Conservation (phyloP, 2,113 vertebrate genomes). For the Motacilla tschutschensis region DNA sequence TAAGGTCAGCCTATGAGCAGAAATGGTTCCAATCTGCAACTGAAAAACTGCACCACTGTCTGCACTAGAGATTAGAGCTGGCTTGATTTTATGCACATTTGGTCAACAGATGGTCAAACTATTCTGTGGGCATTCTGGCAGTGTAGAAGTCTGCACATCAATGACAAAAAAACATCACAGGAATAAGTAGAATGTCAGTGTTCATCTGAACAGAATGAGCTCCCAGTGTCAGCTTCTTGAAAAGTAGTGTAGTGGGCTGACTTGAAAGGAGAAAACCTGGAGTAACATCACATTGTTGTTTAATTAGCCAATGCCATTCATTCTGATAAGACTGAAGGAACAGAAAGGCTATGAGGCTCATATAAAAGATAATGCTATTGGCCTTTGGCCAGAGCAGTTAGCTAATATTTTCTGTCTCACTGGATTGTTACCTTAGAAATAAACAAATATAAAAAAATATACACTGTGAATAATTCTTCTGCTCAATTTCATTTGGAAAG, state of each 20-base stretch:
- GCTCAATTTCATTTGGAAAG: constrained; percentile 8
- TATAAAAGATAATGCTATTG: constrained; percentile 17
- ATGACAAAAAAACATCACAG: constrained; percentile 8
- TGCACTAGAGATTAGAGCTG: constrained; percentile 55
- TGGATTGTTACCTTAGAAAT: constrained; percentile 19
- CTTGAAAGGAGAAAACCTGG: constrained; percentile 20
- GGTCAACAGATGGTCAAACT: constrained; percentile 65
- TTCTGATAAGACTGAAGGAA: constrained; percentile 7
- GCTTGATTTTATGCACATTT: constrained; percentile 64
- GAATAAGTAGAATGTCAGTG: constrained; percentile 69
- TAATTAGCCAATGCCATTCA: constrained; percentile 4
- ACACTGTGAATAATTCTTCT: not conserved
- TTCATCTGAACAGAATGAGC: constrained; percentile 23
- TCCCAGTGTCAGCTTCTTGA: not conserved
- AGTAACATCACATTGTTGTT: not conserved
- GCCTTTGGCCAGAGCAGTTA: constrained; percentile 21
- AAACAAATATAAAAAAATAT: not conserved
- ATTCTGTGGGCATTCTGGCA: constrained; percentile 31
- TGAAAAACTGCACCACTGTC: constrained; percentile 35
- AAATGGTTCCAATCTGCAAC: constrained; percentile 26
- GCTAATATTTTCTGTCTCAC: not conserved
- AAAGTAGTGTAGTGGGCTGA: not conserved
- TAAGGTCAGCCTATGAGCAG: constrained; percentile 42
- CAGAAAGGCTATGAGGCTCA: not conserved
- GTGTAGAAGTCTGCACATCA: constrained; percentile 38